These are phyloP conservation scores for Diorhabda elongata DNA, from an alignment of 1,140 invertebrate genomes.

Conservation along the genomic window DNA sequence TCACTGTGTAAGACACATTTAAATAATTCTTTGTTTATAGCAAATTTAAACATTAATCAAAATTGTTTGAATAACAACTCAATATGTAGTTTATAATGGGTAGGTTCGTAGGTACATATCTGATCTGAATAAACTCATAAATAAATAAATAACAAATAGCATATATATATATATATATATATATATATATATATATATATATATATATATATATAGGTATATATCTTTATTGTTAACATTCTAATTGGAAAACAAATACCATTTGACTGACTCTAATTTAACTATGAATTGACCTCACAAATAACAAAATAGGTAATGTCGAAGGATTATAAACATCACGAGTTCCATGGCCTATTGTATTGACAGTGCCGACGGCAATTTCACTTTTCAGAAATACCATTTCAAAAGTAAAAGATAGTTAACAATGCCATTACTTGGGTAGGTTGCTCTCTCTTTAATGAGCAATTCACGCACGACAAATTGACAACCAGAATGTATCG, in stretches of 20 bases:
- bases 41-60: too few relatives aligned
- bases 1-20: too few relatives aligned
- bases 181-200: not conserved
- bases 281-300: not conserved
- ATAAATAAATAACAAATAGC: too few relatives aligned
- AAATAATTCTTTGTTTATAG: too few relatives aligned
- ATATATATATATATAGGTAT: not conserved
- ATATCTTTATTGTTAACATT: not conserved
- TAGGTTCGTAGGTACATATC: too few relatives aligned
- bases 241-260: conserved; percentile 2
- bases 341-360: not conserved
- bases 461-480: not conserved
- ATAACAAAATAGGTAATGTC: not conserved
- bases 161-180: too few relatives aligned
- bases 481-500: not conserved
- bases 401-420: not conserved
- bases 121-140: too few relatives aligned
- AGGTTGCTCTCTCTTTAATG: not conserved
- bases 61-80: too few relatives aligned
- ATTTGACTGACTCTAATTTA: not conserved
- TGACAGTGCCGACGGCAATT: not conserved
- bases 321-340: not conserved
- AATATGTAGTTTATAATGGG: too few relatives aligned
- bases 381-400: conserved; percentile 1
- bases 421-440: not conserved